Evolutionary conservation across 2,888 invertebrate species (phyloP).

Genomic region (Tridacna gigas): DNA sequence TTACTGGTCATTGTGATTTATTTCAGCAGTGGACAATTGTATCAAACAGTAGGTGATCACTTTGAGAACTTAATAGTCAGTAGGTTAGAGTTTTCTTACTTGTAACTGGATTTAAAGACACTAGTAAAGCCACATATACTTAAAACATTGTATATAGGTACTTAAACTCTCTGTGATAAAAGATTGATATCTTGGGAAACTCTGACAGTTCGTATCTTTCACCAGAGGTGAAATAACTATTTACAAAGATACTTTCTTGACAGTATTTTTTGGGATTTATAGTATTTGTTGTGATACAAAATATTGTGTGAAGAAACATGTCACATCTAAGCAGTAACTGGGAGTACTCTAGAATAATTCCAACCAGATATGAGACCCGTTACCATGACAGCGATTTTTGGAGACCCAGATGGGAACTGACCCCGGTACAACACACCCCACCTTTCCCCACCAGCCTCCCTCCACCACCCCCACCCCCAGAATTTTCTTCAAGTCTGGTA

Average conservation of each 20-base stretch:
- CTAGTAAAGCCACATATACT: background rate
- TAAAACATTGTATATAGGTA: background rate
- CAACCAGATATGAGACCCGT: slow-evolving; percentile 45
- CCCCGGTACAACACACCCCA: slow-evolving; percentile 31
- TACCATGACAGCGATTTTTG: slow-evolving; percentile 58
- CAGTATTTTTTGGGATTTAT: too few species aligned
- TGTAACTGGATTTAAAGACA: background rate
- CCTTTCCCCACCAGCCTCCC: background rate
- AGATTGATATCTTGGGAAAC: too few species aligned
- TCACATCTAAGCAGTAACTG: slow-evolving; percentile 7
- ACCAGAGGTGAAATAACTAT: background rate
- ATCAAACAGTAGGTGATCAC: background rate
- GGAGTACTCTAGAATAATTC: slow-evolving; percentile 51
- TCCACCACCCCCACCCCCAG: slow-evolving; percentile 38
- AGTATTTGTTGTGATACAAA: too few species aligned
- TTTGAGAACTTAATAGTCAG: background rate
- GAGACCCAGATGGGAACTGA: slow-evolving; percentile 54
- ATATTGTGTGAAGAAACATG: background rate
- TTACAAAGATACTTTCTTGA: background rate
- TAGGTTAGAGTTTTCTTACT: background rate
- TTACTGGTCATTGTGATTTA: slow-evolving; percentile 1
- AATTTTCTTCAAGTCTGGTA: slow-evolving; percentile 42
- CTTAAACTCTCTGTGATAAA: too few species aligned
- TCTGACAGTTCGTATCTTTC: background rate
- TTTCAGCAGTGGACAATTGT: background rate